Conservation (phyloP, 2,113 vertebrate species). For the Cepphus grylle region DNA sequence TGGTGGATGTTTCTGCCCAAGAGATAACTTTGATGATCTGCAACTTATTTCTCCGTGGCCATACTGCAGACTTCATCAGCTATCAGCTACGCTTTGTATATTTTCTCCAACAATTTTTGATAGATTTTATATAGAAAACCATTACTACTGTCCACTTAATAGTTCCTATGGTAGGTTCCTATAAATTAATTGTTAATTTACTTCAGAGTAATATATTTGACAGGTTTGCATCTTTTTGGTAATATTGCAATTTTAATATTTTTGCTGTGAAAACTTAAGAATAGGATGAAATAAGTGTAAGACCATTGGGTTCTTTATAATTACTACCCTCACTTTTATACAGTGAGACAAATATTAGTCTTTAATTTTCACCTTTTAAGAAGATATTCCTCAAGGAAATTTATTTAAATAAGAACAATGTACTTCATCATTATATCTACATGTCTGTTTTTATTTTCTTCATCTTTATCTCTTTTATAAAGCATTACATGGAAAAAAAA, state of each 20-base stretch:
- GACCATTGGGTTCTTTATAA: not conserved
- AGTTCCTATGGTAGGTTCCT: conserved; percentile 30
- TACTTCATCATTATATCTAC: not conserved
- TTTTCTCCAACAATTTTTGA: conserved; percentile 69
- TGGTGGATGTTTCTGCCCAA: conserved; percentile 1
- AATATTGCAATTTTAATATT: conserved; percentile 49
- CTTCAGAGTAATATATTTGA: conserved; percentile 64
- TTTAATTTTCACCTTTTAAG: conserved; percentile 41
- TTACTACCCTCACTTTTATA: conserved; percentile 38
- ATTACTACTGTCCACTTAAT: conserved; percentile 48
- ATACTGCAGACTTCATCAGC: conserved; percentile 7
- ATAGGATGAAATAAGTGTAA: not conserved
- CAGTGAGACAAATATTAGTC: not conserved
- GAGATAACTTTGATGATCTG: not conserved
- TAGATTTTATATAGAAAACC: conserved; percentile 72
- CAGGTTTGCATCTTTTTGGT: conserved; percentile 44
- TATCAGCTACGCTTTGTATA: not conserved
- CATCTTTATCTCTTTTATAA: conserved; percentile 7
- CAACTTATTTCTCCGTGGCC: not conserved
- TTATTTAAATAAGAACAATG: conserved; percentile 10
- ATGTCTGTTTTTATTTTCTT: not conserved
- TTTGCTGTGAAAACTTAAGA: conserved; percentile 45
- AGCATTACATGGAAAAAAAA: not conserved
- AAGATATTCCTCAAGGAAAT: not conserved
- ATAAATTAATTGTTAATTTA: conserved; percentile 49